A percentile compares a stretch with the other conserved stretches of the same genome.
Conservation (phyloP, 1,140 invertebrate genomes). For the Conopomorpha cramerella region DNA sequence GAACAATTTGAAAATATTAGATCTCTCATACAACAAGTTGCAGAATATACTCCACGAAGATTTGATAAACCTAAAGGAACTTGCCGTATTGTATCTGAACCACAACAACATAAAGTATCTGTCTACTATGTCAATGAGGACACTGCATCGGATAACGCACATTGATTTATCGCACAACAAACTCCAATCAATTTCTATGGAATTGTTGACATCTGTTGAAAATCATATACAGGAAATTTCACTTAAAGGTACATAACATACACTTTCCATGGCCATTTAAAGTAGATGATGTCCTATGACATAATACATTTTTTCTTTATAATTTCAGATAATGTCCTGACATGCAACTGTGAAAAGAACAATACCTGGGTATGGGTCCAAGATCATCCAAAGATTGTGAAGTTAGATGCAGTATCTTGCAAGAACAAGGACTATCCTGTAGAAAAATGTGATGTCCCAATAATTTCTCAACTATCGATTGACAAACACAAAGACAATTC, state of each 20-base stretch:
- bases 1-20: constrained; percentile 76
- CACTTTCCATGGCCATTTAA: too few relatives aligned
- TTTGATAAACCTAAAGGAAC: constrained; percentile 51
- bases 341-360: constrained; percentile 46
- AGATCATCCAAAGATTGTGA: constrained; percentile 50
- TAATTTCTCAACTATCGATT: constrained; percentile 42
- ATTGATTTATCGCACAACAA: constrained; percentile 61
- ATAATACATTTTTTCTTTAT: too few relatives aligned
- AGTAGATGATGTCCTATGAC: too few relatives aligned
- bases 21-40: constrained; percentile 80
- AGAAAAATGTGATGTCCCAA: constrained; percentile 41
- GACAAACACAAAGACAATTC: constrained; percentile 50
- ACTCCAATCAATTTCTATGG: constrained; percentile 45
- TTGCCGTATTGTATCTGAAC: constrained; percentile 60
- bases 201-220: constrained; percentile 48
- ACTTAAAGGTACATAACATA: constrained; percentile 48
- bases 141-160: constrained; percentile 51
- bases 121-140: constrained; percentile 50
- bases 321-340: constrained; percentile 38
- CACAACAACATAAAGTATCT: constrained; percentile 63
- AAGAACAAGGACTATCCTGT: constrained; percentile 38
- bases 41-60: constrained; percentile 57
- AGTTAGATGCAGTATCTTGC: constrained; percentile 29
- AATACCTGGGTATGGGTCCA: constrained; percentile 54
- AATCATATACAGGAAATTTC: constrained; percentile 43